A percentile compares a stretch with the other conserved stretches of the same genome.
Conservation (phyloP, 2,797 vertebrate species). For the Tamandua tetradactyla region DNA sequence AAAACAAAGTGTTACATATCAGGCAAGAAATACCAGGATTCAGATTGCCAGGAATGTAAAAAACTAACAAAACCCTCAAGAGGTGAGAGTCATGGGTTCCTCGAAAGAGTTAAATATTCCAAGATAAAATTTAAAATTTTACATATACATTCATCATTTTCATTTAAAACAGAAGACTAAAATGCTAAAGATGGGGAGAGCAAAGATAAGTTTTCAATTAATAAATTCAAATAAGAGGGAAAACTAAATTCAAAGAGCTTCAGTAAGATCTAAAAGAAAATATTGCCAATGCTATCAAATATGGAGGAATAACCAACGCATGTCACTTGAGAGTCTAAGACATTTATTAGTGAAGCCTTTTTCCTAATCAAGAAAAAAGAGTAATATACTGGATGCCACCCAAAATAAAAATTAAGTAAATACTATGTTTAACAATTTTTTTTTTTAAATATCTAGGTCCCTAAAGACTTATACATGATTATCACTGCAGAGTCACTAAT, state of each 20-base stretch:
- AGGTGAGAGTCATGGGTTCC: not conserved
- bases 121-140: not conserved
- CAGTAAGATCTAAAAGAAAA: not conserved
- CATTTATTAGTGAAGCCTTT: not conserved
- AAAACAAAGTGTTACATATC: not conserved
- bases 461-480: not conserved
- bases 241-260: not conserved
- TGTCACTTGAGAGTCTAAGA: not conserved
- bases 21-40: slow-evolving; percentile 13
- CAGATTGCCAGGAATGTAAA: not conserved
- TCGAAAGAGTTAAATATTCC: slow-evolving; percentile 18
- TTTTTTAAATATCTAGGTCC: not conserved
- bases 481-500: not conserved
- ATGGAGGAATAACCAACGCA: not conserved
- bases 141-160: not conserved
- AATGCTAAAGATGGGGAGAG: not conserved
- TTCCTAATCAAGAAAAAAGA: not conserved
- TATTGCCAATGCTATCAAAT: not conserved
- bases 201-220: not conserved
- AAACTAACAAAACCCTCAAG: not conserved
- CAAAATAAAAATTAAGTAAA: slow-evolving; percentile 28
- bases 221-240: not conserved
- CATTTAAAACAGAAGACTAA: slow-evolving; percentile 36
- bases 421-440: not conserved
- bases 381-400: not conserved